Evolutionary conservation across 2,113 vertebrate genomes (phyloP).

Genomic region (Maccullochella peelii): DNA sequence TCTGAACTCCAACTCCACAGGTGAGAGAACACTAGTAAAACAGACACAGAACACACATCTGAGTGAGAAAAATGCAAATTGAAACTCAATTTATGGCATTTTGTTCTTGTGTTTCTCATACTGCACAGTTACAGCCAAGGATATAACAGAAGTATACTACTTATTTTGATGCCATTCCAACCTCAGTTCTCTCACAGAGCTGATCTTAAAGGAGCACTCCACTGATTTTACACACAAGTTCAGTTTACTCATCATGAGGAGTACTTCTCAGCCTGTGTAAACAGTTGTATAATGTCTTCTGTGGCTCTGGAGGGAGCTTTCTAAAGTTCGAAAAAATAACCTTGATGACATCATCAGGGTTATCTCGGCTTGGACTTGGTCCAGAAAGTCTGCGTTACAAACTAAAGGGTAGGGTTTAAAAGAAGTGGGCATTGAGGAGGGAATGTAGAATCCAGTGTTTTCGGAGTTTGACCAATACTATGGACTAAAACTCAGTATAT

Average conservation of each 20-base stretch:
- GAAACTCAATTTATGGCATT: background rate
- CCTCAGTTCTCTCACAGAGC: background rate
- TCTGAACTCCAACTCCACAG: slow-evolving; percentile 89
- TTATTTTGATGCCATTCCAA: background rate
- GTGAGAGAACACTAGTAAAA: slow-evolving; percentile 89
- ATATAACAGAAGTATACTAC: background rate
- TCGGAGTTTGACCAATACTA: background rate
- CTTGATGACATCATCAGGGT: background rate
- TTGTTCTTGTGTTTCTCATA: background rate
- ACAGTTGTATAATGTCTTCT: background rate
- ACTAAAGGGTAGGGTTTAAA: no score
- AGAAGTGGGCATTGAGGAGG: no score
- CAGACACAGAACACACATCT: slow-evolving; percentile 15
- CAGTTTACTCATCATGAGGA: background rate
- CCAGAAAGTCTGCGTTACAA: no score
- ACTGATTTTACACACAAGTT: background rate
- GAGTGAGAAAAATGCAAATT: background rate
- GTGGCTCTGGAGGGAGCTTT: background rate
- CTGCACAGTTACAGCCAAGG: background rate
- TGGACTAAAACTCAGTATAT: background rate
- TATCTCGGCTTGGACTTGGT: no score
- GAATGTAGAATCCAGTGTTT: background rate
- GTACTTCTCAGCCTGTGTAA: background rate
- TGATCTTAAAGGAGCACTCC: background rate
- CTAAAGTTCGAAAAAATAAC: background rate